Conservation (phyloP, 2,888 invertebrate genomes). For the Agriopis marginaria region DNA sequence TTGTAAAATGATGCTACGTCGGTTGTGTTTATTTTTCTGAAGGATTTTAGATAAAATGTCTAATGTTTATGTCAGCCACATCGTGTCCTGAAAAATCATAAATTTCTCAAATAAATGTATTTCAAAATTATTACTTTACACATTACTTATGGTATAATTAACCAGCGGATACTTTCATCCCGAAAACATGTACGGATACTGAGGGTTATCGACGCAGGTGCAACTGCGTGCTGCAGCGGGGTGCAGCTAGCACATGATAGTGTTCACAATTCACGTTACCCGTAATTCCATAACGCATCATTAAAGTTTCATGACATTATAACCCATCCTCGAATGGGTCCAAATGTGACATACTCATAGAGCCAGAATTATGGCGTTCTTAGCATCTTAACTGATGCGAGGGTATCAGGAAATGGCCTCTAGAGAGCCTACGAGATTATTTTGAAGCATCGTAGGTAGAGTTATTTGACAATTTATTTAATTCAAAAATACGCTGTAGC, state of each 20-base stretch:
- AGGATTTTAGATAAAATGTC: too few species aligned
- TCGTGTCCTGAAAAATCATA: too few species aligned
- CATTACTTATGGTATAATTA: too few species aligned
- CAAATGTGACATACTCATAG: constrained; percentile 19
- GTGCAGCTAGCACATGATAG: background rate
- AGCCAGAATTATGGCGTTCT: constrained; percentile 24
- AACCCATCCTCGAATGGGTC: constrained; percentile 10
- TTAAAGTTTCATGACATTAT: constrained; percentile 12
- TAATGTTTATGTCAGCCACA: too few species aligned
- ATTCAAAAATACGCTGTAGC: background rate
- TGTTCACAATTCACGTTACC: constrained; percentile 2
- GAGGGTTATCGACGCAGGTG: too few species aligned
- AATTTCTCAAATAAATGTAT: too few species aligned
- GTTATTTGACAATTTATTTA: background rate
- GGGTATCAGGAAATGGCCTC: constrained; percentile 21
- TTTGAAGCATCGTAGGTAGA: background rate
- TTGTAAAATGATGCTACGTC: too few species aligned
- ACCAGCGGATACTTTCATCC: too few species aligned
- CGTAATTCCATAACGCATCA: constrained; percentile 12
- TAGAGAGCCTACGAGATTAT: constrained; percentile 3
- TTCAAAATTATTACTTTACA: too few species aligned
- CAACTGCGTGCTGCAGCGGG: too few species aligned
- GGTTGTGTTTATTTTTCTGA: too few species aligned
- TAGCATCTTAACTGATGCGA: constrained; percentile 29
- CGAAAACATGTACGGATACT: too few species aligned